Base-by-base conservation (phyloP, 2,888 invertebrate genomes). In the Palloptera scutellata region DNA sequence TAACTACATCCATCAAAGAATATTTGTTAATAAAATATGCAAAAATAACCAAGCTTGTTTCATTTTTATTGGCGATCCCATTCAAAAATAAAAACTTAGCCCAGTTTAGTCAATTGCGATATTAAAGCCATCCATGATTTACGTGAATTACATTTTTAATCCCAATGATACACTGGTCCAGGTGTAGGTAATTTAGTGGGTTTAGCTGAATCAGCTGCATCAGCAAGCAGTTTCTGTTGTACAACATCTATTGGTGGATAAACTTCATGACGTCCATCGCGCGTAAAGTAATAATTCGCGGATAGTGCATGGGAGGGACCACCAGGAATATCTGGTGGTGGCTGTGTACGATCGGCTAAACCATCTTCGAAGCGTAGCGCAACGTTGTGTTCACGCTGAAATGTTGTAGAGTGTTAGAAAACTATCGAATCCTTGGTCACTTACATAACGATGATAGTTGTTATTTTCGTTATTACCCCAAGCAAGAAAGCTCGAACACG, bases 191-290 rank as follows among this genome's bases (percentile, higher is more conserved):
- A 74, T 54, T 86, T 87, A 80, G 40, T 84, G 17, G 75, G 70
- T 80, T 68, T 82, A 77, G 66, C 86, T 79, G 83, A 69, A 45
- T 83, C 84, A 53, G 73, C 73, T 48, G 84, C 84, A 54, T 72
- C 73, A 59, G 74, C 67, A 52, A 78, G 66, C n/a, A 77, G 70
- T 63, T 75, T 72, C 45, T 75, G 74, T 64, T 76, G 74, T 11
- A 75, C 77, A 68, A 78, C 73, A 68, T 84, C 81, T 55, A 83
- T 78, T 61, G 85, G 85, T 8, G 84, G 85, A 30, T 70, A 69
- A 0, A 93, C 92, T 66, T 92, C 91, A 66, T 95, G 88, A 61
- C 97, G 89, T 0, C 87, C 94, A 86, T 98, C 97, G 67, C 97
- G 88, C 0, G 87, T 84, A 79, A 87, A 92, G 79, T 98, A 97